These are phyloP conservation scores for Noctuana brunneofusca DNA, from an alignment of 2,888 invertebrate genomes.

Conservation along the genomic window DNA sequence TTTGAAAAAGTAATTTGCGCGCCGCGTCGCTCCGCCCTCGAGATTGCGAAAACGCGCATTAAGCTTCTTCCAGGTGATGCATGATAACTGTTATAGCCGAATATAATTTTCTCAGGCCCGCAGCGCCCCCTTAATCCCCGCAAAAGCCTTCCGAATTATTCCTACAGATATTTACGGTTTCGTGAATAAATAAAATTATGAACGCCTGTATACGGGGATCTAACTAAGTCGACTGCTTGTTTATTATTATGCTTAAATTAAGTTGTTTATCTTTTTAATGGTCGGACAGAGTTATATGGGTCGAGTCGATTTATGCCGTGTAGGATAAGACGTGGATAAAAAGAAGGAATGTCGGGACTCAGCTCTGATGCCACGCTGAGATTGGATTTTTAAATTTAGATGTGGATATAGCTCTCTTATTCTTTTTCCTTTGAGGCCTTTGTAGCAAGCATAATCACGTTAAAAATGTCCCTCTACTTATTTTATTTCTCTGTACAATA, in stretches of 20 bases:
- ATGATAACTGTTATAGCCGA: slow-evolving; percentile 83
- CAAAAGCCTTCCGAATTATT: slow-evolving; percentile 82
- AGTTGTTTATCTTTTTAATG: slow-evolving; percentile 83
- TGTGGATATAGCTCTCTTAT: slow-evolving; percentile 65
- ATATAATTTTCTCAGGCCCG: slow-evolving; percentile 82
- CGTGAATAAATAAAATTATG: slow-evolving; percentile 83
- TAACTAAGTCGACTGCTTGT: slow-evolving; percentile 72
- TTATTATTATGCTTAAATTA: slow-evolving; percentile 82
- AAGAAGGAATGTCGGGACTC: slow-evolving; percentile 68
- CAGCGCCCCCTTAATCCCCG: slow-evolving; percentile 81
- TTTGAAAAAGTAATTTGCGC: slow-evolving; percentile 82
- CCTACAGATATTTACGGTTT: slow-evolving; percentile 81
- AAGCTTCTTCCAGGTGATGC: slow-evolving; percentile 82
- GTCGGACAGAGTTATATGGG: slow-evolving; percentile 76
- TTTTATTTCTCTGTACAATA: slow-evolving; percentile 2
- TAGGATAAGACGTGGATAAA: slow-evolving; percentile 73
- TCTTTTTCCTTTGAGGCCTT: slow-evolving; percentile 46
- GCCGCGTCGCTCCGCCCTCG: slow-evolving; percentile 74
- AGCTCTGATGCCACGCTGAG: slow-evolving; percentile 67
- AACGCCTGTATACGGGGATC: slow-evolving; percentile 67
- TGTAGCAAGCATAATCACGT: slow-evolving; percentile 26
- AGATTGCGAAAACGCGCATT: slow-evolving; percentile 82
- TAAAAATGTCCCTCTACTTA: slow-evolving; percentile 18
- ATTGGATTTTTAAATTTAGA: slow-evolving; percentile 81
- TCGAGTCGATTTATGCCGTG: slow-evolving; percentile 73